Base-by-base conservation (phyloP, 2,113 vertebrate genomes). In the Scomber colias region DNA sequence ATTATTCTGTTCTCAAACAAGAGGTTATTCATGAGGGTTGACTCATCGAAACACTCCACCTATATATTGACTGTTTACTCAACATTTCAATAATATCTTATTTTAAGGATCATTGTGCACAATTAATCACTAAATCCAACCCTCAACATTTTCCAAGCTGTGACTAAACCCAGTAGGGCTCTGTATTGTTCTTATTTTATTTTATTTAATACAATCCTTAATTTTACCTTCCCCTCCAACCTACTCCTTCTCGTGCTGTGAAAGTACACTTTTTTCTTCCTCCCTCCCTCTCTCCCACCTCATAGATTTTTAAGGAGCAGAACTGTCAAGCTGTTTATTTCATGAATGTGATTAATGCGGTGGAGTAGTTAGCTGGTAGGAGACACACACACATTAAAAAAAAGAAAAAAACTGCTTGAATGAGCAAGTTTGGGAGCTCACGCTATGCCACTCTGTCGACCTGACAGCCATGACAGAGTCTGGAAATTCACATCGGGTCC, bases 401-500 rank as follows among this genome's bases (percentile, higher is more conserved):
- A n/a, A 69, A 27, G 53, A 46, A 14, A 55, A 72, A 78, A 70
- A 68, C 31, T 72, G 89, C 60, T 72, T 75, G 74, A 91, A 88
- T 77, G 83, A 82, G 55, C 79, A 17, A 70, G 81, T 83, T 44
- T 31, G 48, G 40, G 80, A 50, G 63, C 84, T 86, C 81, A 82
- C 44, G 51, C 85, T 89, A 17, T 54, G 72, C 83, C 62, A 62
- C 80, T 63, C 70, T 61, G 70, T 73, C 48, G 86, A 90, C 81
- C 85, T 84, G 91, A 90, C 91, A 91, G 87, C 81, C 77, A 59
- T 87, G 89, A 90, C 85, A 68, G 83, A 90, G 78, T 64, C 70
- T 78, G 81, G 85, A 89, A 83, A 89, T 64, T 76, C 87, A 74
- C 70, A 87, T 85, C 67, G 55, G 24, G 65, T 40, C 44, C 49